Evolutionary conservation across 2,888 invertebrate species (phyloP).

Genomic region (Drosophila neoperkinsi): DNA sequence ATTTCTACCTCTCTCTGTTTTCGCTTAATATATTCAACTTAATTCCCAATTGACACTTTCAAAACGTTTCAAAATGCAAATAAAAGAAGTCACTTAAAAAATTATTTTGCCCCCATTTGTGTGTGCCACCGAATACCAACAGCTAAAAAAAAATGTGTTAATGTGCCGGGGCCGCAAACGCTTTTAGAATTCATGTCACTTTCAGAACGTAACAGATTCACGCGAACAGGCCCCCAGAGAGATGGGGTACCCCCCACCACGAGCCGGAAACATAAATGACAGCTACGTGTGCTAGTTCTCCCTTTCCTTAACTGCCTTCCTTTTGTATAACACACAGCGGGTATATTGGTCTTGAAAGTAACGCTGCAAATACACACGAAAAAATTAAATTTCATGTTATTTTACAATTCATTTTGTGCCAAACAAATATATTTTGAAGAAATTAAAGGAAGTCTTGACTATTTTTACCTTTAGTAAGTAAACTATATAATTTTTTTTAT

Average conservation of each 20-base stretch:
- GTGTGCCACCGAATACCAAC: slow-evolving; percentile 36
- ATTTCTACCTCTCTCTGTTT: slow-evolving; percentile 1
- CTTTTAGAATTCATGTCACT: slow-evolving; percentile 82
- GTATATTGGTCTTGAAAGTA: background rate
- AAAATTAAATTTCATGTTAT: background rate
- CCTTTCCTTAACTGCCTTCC: slow-evolving; percentile 12
- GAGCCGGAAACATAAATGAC: slow-evolving; percentile 57
- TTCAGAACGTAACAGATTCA: slow-evolving; percentile 71
- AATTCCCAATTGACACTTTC: slow-evolving; percentile 57
- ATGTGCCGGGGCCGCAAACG: slow-evolving; percentile 70
- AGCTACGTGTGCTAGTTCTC: slow-evolving; percentile 59
- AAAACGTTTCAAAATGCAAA: slow-evolving; percentile 71
- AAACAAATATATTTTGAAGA: background rate
- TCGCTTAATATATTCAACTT: slow-evolving; percentile 52
- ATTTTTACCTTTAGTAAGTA: background rate
- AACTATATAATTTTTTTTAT: background rate
- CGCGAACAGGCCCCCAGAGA: slow-evolving; percentile 61
- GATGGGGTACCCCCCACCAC: slow-evolving; percentile 7
- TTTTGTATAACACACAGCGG: background rate
- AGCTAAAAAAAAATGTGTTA: slow-evolving; percentile 49
- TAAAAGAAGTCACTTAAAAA: slow-evolving; percentile 79
- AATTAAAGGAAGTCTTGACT: background rate
- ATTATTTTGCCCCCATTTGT: slow-evolving; percentile 69
- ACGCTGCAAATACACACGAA: background rate
- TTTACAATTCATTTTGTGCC: background rate